Percentiles rank a stretch among this genome's conserved stretches.
Evolutionary conservation across 2,797 vertebrate genomes (phyloP).

Genomic region (Tolypeutes matacus): DNA sequence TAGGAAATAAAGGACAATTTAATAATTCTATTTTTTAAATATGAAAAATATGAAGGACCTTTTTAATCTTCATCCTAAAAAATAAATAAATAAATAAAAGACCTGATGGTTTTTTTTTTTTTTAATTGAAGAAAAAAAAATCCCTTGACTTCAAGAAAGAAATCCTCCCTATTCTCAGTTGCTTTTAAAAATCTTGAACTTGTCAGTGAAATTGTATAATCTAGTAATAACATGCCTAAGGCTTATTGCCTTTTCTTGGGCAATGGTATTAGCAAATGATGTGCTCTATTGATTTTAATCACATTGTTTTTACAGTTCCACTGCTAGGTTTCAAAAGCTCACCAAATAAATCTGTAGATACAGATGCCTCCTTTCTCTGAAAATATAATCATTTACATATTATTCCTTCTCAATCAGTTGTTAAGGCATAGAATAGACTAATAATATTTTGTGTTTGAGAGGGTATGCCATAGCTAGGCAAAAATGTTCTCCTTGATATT

Average conservation of each 20-base stretch:
- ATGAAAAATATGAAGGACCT: constrained; percentile 68
- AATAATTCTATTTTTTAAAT: constrained; percentile 45
- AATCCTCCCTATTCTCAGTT: constrained; percentile 81
- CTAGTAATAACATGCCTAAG: constrained; percentile 84
- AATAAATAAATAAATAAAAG: too few species aligned
- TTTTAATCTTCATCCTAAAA: constrained; percentile 72
- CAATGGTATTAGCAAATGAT: constrained; percentile 83
- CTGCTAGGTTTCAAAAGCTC: constrained; percentile 71
- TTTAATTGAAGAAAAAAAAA: constrained; percentile 85
- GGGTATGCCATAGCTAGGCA: constrained; percentile 28
- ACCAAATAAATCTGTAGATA: constrained; percentile 57
- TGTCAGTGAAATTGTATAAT: constrained; percentile 85
- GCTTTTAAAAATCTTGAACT: constrained; percentile 82
- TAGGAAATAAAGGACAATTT: constrained; percentile 57
- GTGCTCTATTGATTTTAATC: constrained; percentile 86
- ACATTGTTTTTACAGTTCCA: constrained; percentile 71
- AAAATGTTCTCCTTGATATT: constrained; percentile 22
- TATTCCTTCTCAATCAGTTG: constrained; percentile 57
- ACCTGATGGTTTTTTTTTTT: constrained; percentile 74
- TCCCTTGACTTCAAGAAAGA: constrained; percentile 81
- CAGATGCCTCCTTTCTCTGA: constrained; percentile 49
- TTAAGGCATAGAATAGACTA: constrained; percentile 66
- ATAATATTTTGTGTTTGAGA: constrained; percentile 12
- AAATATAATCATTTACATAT: constrained; percentile 73
- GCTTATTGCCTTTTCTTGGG: constrained; percentile 83